Evolutionary conservation across 2,113 vertebrate species (phyloP), one percentile per base, ranked within the genome.

Genomic region (Pyrgilauda ruficollis): DNA sequence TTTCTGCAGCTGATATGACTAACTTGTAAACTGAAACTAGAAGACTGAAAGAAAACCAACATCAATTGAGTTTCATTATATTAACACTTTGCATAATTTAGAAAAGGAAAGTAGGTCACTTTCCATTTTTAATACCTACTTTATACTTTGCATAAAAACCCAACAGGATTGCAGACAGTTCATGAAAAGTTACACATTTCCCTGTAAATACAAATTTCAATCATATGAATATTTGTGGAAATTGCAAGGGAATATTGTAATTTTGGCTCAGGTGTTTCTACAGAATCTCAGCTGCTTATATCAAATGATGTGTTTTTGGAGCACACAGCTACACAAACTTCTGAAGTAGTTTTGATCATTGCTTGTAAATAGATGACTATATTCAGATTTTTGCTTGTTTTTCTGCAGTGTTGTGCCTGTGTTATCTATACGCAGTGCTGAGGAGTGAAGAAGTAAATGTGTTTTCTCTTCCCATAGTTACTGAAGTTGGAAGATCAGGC

Each of bases 71-170:
- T 94, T 95, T 94, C 86, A 46, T 84, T 89, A 33, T 74, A 64
- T 92, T 84, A 93, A 64, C 11, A 53, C 21, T 90, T 91, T 3
- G 46, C 59, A 52, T 75, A 55, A 59, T 63, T 91, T 67, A 79
- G 70, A 53, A 85, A 78, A 86, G 59, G 93, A 96, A 92, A 96
- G 70, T 94, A 80, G 81, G 70, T 93, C 58, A 63, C 88, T 92
- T 96, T 83, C 67, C 33, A 35, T 95, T 94, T 94, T 62, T 94
- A 81, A 89, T 96, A 62, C 73, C 6, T 30, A 28, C 33, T 90
- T 77, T 81, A 70, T 66, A 74, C 43, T 94, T 91, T 26, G 47
- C 68, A 33, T 91, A 77, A 83, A 93, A 69, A 6, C 0, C 3
- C 23, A 80, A 62, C n/a, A 93, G 44, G 41, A 53, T 87, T 84